Evolutionary conservation across 2,797 vertebrate genomes (phyloP).

Genomic region (Scolopax rusticola): DNA sequence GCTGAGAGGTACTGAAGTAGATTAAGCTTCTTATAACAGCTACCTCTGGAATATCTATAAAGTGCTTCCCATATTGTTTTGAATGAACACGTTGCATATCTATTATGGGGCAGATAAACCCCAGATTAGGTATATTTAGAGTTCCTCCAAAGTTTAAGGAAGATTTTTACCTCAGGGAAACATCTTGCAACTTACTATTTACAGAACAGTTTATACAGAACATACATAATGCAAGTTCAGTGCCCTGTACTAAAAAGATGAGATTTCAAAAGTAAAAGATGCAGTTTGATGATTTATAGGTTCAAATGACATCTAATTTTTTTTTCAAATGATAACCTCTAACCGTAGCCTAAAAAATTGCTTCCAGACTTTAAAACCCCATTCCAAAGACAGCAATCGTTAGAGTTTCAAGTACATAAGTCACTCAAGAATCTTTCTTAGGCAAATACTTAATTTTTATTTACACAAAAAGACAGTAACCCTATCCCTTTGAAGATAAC

Average conservation of each 20-base stretch:
- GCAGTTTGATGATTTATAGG: neutral
- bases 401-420: neutral
- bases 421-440: neutral
- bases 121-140: neutral
- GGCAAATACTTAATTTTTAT: neutral
- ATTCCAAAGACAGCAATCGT: neutral
- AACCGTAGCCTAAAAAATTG: neutral
- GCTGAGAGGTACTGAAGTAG: neutral
- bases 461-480: neutral
- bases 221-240: neutral
- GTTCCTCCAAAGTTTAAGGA: neutral
- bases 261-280: neutral
- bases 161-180: neutral
- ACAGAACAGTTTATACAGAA: neutral
- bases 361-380: neutral
- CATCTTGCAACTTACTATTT: neutral
- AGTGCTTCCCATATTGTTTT: neutral
- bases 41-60: neutral
- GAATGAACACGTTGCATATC: neutral
- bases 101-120: neutral
- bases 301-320: neutral
- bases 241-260: neutral
- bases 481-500: constrained; percentile 36
- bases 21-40: neutral
- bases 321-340: neutral